Evolutionary conservation across 2,888 invertebrate genomes (phyloP).

Genomic region (Pammene fasciana): DNA sequence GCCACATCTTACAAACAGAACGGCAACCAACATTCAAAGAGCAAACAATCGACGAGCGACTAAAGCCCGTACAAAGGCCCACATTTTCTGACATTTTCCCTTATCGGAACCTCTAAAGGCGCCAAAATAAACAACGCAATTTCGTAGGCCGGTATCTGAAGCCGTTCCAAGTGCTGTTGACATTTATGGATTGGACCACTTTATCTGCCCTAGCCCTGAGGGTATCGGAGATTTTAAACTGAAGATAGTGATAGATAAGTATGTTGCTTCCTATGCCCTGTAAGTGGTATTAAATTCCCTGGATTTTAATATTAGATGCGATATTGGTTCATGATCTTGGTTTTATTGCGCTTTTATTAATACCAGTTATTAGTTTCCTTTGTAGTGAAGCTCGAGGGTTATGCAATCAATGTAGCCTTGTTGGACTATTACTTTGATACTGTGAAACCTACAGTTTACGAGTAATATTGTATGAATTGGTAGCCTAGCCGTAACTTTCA

Average conservation of each 20-base stretch:
- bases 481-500: too few species aligned
- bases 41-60: constrained; percentile 19
- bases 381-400: neutral
- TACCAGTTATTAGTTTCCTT: constrained; percentile 1
- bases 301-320: constrained; percentile 23
- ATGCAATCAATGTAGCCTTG: neutral
- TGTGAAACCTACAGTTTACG: too few species aligned
- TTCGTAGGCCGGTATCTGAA: constrained; percentile 46
- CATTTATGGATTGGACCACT: constrained; percentile 42
- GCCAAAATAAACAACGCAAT: constrained; percentile 57
- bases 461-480: too few species aligned
- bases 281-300: neutral
- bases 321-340: constrained; percentile 8
- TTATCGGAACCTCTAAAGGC: constrained; percentile 41
- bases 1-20: neutral
- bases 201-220: constrained; percentile 24
- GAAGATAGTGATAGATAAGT: constrained; percentile 17
- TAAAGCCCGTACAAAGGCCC: constrained; percentile 21
- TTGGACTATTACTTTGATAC: too few species aligned
- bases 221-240: constrained; percentile 35
- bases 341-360: constrained; percentile 12
- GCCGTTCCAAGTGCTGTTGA: constrained; percentile 27
- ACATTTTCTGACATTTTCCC: constrained; percentile 31
- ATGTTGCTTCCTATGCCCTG: too few species aligned
- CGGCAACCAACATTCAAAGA: constrained; percentile 13